Evolutionary conservation across 2,888 invertebrate species (phyloP), one percentile per base, ranked within the genome.

Genomic region (Apamea epomidion): DNA sequence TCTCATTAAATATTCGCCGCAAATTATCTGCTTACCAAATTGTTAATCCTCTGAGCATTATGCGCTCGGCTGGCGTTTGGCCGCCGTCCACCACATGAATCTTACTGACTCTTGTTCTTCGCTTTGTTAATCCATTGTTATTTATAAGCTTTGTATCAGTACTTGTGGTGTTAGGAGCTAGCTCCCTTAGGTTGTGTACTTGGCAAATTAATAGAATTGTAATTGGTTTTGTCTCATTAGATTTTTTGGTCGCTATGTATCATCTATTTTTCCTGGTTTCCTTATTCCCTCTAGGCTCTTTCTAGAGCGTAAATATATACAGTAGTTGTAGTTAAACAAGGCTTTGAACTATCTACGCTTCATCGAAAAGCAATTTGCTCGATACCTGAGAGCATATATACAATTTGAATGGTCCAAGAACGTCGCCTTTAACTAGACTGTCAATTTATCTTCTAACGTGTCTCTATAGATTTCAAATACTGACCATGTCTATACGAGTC

Each of bases 71-170:
- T 93, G 93, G 91, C 91, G 94, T 89, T 96, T 96, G 96, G 96
- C 95, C 87, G 87, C 58, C 90, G 91, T 94, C 95, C 95, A 95
- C 94, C 91, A 88, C 92, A 93, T 95, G 93, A 92, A 92, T 94
- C 93, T 93, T 92, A 85, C 84, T 79, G 88, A 89, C 85, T 88
- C 89, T 90, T 90, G 91, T 92, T 91, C 91, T 89, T 90, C 91
- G 89, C 91, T 93, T 94, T 94, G 94, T 94, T 94, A 95, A 95
- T 94, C 94, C 92, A 92, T 93, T 93, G 93, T 93, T 95, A 95
- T 95, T 94, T 94, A 94, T 95, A 94, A 92, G 90, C 86, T 69
- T 58, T 86, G 88, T 77, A 51, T 65, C 65, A 72, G 62, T 37
- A n/a, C 58, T 65, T 37, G 74, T 76, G 68, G 18, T 76, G 4